Base-by-base conservation (phyloP, 2,888 invertebrate species). In the Asteroscopus sphinx region DNA sequence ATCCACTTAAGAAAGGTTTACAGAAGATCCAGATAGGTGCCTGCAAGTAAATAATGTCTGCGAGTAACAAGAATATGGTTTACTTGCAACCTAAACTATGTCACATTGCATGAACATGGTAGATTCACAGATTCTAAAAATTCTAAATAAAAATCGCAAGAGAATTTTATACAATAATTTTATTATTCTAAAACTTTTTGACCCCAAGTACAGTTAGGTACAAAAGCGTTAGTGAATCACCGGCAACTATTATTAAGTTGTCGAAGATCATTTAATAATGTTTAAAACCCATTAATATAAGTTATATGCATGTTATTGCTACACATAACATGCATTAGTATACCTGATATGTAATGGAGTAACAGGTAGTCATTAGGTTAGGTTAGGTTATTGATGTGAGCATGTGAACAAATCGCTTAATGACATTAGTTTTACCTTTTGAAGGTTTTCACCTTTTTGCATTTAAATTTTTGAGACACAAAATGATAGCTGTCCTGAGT, bases 271-370 rank as follows among this genome's bases (percentile, higher is more conserved):
- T 42, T 54, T 58, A 39, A 35, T 54, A 32, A 62, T 26, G 16
- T 28, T 44, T 13, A 15, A 26, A 13, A 33, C 12, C 1, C 17
- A 67, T 47, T 62, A 68, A 41, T 32, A 32, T 35, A 48, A 28
- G 44, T 54, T 53, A 51, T 37, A 9, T 36, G n/a, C 25, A 26
- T 47, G 42, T 32, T 32, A 47, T 54, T 51, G 33, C 49, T 32
- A 2, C 30, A 47, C 25, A 52, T 46, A 51, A n/a, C 15, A 47
- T 33, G 12, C 8, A 58, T 68, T 68, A 68, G 15, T 37, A 21
- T 16, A 46, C 41, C 16, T 7, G 36, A 56, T 62, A 48, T 35
- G 37, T 45, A 52, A 58, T 58, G 15, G 5, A 30, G 1, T 25
- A 32, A 36, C 35, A 52, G 35, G 46, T 46, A 45, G 13, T 45